phyloP scores from a whole-genome alignment of 1,140 invertebrate species.

The Meloidogyne exigua region DNA sequence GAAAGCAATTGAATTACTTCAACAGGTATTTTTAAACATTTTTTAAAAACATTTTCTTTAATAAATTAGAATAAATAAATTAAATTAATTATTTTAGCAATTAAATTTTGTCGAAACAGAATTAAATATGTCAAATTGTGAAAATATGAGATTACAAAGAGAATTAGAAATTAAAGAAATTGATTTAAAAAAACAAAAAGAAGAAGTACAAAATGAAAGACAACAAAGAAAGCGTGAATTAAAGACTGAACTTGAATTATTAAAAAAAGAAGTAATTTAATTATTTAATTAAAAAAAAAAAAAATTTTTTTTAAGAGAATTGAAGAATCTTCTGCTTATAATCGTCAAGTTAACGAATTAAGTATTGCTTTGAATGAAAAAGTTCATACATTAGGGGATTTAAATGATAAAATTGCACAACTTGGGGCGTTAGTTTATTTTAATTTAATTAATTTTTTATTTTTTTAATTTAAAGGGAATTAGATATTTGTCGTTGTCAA shows the following conservation, averaged over 20 bases:
- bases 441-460: not conserved
- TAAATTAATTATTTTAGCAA: slow-evolving; percentile 29
- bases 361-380: slow-evolving; percentile 18
- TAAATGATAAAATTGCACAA: slow-evolving; percentile 14
- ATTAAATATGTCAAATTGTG: slow-evolving; percentile 49
- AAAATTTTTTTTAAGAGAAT: not conserved
- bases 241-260: slow-evolving; percentile 44
- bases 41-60: too few species aligned
- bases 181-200: slow-evolving; percentile 33
- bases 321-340: slow-evolving; percentile 10
- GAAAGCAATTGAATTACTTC: not conserved
- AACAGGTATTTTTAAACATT: not conserved
- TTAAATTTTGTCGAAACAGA: slow-evolving; percentile 33
- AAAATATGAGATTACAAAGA: slow-evolving; percentile 31
- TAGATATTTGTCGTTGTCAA: slow-evolving; percentile 27
- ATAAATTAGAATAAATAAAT: not conserved
- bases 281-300: not conserved
- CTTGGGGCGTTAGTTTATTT: slow-evolving; percentile 13
- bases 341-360: slow-evolving; percentile 20
- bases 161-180: slow-evolving; percentile 40
- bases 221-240: slow-evolving; percentile 56
- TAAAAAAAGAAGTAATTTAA: slow-evolving; percentile 38
- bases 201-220: slow-evolving; percentile 34
- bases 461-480: not conserved
- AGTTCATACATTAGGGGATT: slow-evolving; percentile 11